Conservation (phyloP, 2,797 vertebrate genomes). For the Tapirus indicus region DNA sequence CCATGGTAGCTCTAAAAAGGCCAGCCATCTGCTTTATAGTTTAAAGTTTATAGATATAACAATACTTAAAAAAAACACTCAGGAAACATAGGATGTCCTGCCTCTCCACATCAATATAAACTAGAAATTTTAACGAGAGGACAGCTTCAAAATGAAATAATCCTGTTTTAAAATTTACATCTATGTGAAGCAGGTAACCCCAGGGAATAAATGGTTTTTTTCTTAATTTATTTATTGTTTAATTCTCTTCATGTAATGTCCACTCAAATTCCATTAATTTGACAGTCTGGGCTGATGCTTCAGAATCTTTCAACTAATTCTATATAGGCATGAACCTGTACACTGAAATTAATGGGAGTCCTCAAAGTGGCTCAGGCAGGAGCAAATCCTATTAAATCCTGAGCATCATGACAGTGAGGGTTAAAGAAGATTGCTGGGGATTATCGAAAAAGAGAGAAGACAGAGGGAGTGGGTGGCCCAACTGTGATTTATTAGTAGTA, state of each 20-base stretch:
- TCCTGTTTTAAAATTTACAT: background rate
- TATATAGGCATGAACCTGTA: background rate
- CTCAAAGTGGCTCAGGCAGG: conserved; percentile 29
- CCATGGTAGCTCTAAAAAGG: background rate
- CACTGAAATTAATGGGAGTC: conserved; percentile 45
- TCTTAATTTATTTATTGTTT: background rate
- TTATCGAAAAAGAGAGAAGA: conserved; percentile 37
- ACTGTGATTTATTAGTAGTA: conserved; percentile 76
- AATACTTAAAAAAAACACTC: background rate
- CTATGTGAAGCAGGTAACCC: background rate
- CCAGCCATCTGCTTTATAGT: background rate
- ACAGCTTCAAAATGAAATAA: background rate
- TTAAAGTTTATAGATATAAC: background rate
- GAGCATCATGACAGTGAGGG: background rate
- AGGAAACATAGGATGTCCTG: background rate
- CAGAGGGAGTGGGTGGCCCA: conserved; percentile 27
- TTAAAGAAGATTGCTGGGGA: conserved; percentile 43
- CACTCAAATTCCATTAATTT: background rate
- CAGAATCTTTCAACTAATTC: conserved; percentile 33
- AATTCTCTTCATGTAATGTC: background rate
- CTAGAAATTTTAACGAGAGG: background rate
- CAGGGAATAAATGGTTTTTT: background rate
- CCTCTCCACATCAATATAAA: background rate
- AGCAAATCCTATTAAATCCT: conserved; percentile 51
- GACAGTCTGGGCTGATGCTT: background rate